These are phyloP conservation scores for Sciaenops ocellatus DNA, from an alignment of 2,797 vertebrate species.

Conservation along the genomic window DNA sequence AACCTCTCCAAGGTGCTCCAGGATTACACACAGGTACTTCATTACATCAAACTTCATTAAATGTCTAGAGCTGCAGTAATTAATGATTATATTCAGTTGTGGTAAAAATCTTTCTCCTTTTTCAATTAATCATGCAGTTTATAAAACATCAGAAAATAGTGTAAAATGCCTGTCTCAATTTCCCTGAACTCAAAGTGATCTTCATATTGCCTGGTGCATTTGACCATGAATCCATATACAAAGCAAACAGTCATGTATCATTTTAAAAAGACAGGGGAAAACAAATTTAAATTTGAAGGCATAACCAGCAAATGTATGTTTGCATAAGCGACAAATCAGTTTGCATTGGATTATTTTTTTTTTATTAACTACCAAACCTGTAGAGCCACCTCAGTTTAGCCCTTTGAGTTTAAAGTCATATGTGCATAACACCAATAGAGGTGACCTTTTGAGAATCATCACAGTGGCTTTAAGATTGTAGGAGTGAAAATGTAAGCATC, in stretches of 20 bases:
- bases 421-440: background rate
- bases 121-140: background rate
- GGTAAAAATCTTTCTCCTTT: background rate
- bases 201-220: background rate
- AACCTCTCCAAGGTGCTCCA: conserved; percentile 88
- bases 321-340: background rate
- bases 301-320: background rate
- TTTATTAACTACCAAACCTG: background rate
- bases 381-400: background rate
- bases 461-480: background rate
- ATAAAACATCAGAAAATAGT: background rate
- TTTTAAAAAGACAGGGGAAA: background rate
- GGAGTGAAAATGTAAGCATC: background rate
- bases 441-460: background rate
- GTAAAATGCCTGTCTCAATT: background rate
- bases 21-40: conserved; percentile 95
- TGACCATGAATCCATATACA: background rate
- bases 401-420: background rate
- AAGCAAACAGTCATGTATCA: background rate
- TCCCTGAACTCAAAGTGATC: background rate
- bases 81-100: background rate
- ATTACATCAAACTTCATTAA: background rate
- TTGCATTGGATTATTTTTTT: background rate
- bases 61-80: background rate
- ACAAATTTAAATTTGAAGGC: background rate